Percentiles rank a stretch among this genome's conserved stretches.
Conservation (phyloP, 2,888 invertebrate species). For the Balanococcus diminutus region DNA sequence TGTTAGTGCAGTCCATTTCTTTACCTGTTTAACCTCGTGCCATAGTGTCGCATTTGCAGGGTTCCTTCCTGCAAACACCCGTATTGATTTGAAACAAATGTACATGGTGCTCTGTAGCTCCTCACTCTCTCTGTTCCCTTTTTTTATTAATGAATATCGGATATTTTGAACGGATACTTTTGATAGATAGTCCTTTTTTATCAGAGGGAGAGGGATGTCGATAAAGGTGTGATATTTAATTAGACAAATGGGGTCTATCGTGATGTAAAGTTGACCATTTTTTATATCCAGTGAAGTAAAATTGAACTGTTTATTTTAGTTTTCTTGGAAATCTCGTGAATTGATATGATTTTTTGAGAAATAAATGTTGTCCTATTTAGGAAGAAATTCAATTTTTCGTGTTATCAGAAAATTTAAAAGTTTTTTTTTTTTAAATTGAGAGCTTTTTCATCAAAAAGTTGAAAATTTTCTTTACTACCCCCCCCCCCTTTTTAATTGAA, state of each 20-base stretch:
- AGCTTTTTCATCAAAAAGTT: no score
- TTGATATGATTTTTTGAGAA: no score
- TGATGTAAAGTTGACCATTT: neutral
- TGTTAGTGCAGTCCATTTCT: constrained; percentile 36
- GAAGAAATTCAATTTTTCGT: no score
- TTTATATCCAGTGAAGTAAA: neutral
- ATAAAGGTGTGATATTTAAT: neutral
- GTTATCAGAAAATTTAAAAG: no score
- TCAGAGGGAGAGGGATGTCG: neutral
- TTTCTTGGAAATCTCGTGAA: no score
- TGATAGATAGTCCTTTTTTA: neutral
- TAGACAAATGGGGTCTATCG: neutral
- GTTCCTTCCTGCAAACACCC: neutral
- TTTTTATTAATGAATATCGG: neutral
- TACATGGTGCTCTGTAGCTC: neutral
- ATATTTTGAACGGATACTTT: neutral
- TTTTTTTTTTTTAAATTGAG: no score
- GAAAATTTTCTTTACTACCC: no score
- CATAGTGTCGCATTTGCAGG: neutral
- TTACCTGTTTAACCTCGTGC: constrained; percentile 39
- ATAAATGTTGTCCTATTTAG: no score
- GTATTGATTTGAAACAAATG: constrained; percentile 20
- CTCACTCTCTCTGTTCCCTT: neutral
- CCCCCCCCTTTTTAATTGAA: no score
- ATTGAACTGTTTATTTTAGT: neutral